Conservation (phyloP, 2,888 invertebrate species). For the Marasmarcha lunaedactyla region DNA sequence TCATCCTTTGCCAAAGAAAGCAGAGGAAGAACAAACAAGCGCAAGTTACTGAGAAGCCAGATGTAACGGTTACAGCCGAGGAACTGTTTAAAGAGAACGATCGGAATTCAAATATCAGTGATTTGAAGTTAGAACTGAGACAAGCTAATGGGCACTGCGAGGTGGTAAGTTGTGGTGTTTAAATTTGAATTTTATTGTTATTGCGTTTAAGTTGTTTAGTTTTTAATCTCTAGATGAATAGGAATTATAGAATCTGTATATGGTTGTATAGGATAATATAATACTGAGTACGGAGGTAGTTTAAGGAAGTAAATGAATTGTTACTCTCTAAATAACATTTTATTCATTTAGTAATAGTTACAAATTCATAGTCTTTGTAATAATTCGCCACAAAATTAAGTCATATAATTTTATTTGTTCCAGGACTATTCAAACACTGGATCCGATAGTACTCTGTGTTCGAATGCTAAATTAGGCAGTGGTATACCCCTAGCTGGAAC, state of each 20-base stretch:
- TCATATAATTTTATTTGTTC: slow-evolving; percentile 10
- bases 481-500: slow-evolving; percentile 84
- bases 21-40: slow-evolving; percentile 67
- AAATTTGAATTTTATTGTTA: background rate
- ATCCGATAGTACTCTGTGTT: slow-evolving; percentile 66
- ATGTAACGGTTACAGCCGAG: slow-evolving; percentile 60
- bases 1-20: slow-evolving; percentile 82
- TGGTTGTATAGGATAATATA: too few species aligned
- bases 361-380: too few species aligned
- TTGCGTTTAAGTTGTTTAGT: too few species aligned
- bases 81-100: slow-evolving; percentile 81
- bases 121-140: slow-evolving; percentile 88
- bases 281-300: too few species aligned
- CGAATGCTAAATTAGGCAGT: slow-evolving; percentile 63
- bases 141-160: slow-evolving; percentile 86
- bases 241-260: too few species aligned
- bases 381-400: too few species aligned
- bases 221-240: too few species aligned
- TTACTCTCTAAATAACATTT: too few species aligned
- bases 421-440: slow-evolving; percentile 74
- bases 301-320: too few species aligned
- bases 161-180: slow-evolving; percentile 68
- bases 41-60: slow-evolving; percentile 69
- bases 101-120: slow-evolving; percentile 92
- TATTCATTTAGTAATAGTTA: too few species aligned